These are phyloP conservation scores for Chydorus sphaericus DNA, from an alignment of 2,888 invertebrate species.

Conservation along the genomic window DNA sequence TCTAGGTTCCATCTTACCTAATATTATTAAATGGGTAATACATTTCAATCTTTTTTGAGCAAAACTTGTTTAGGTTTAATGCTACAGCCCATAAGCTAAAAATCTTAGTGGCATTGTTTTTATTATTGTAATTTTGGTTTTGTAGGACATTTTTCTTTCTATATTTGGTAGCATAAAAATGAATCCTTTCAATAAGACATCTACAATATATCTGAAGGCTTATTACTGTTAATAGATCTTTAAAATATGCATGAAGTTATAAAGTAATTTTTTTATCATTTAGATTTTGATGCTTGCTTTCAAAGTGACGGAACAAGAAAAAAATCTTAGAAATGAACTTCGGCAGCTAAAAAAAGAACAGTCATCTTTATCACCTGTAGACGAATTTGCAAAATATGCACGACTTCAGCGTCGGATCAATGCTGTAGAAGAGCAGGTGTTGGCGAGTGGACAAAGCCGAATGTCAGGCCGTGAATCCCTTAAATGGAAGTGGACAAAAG, in stretches of 20 bases:
- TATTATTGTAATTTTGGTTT: no score
- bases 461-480: neutral
- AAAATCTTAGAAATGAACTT: neutral
- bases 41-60: neutral
- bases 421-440: slow-evolving; percentile 1
- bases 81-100: no score
- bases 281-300: neutral
- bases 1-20: neutral
- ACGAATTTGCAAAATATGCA: slow-evolving; percentile 11
- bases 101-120: no score
- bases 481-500: neutral
- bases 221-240: neutral
- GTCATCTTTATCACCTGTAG: slow-evolving; percentile 1
- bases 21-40: neutral
- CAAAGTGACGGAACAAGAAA: slow-evolving; percentile 6
- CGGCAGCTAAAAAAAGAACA: neutral
- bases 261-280: neutral
- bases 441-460: neutral
- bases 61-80: neutral
- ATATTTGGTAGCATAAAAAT: no score
- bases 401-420: slow-evolving; percentile 6
- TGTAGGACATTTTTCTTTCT: no score
- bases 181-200: neutral
- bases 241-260: neutral
- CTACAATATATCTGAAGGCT: neutral